Evolutionary conservation across 2,888 invertebrate genomes (phyloP), one percentile per base, ranked within the genome.

Genomic region (Emmelina monodactyla): DNA sequence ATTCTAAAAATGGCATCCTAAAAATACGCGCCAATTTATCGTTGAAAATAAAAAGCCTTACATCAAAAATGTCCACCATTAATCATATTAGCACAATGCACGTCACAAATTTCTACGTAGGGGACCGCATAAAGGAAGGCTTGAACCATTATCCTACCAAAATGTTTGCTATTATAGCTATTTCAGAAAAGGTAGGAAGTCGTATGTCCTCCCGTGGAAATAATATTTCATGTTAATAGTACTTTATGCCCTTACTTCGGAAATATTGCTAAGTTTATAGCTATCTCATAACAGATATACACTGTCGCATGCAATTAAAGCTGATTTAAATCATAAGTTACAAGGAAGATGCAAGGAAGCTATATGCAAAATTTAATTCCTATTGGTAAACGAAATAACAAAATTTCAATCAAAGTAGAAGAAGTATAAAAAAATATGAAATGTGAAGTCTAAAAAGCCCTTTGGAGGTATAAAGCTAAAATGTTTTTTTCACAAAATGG

Each of bases 11-110:
- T 71, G 69, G 68, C 71, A 68, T 51, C 52, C 49, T 45, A 50
- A 55, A 52, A 58, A 34, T 35, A 33, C 28, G 32, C 28, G 35
- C 34, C 35, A 43, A 33, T 31, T 29, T 32, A 37, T 31, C 28
- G 33, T 37, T 38, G 35, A 16, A n/a, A 34, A 55, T 60, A 63
- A 64, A 69, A 70, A 66, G 50, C 46, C 50, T 54, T 62, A 57
- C 63, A 67, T 72, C 73, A 70, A 67, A 70, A 71, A 62, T 59
- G 60, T 55, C 39, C 46, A 53, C 60, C 61, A 76, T 78, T 70
- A 75, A 76, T 76, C 75, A 76, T 65, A 48, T 59, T 66, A 55
- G 52, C 66, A 78, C 76, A 78, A 76, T 73, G 62, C 61, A 56
- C 50, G 70, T 62, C 69, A 51, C 52, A 34, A 41, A 38, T 41